Evolutionary conservation across 2,888 invertebrate genomes (phyloP).

Genomic region (Tolmerus cingulatus): DNA sequence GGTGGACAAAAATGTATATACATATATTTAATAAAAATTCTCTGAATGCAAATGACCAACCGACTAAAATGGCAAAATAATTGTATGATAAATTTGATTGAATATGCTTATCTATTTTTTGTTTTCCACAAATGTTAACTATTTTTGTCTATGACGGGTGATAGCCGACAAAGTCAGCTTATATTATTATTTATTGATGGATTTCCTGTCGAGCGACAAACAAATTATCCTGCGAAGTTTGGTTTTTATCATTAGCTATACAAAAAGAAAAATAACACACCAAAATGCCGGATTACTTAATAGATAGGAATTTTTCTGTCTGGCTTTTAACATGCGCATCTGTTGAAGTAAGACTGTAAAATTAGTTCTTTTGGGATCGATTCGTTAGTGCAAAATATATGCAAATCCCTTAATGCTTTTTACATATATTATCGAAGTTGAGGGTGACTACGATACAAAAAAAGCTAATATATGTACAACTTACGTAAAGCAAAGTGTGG

Average conservation of each 20-base stretch:
- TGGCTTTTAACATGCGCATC: neutral
- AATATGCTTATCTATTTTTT: slow-evolving; percentile 1
- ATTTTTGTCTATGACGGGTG: neutral
- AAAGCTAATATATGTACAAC: neutral
- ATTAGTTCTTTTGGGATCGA: neutral
- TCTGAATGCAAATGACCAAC: neutral
- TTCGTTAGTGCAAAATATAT: neutral
- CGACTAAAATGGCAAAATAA: slow-evolving; percentile 5
- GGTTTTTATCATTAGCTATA: neutral
- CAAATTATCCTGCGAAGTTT: neutral
- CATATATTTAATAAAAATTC: neutral
- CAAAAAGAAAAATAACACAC: neutral
- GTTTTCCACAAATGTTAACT: neutral
- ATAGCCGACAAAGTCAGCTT: neutral
- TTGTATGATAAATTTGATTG: neutral
- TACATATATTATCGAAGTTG: neutral
- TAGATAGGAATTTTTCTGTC: neutral
- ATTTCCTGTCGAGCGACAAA: neutral
- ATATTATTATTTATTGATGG: slow-evolving; percentile 14
- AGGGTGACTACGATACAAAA: neutral
- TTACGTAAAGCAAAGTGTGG: neutral
- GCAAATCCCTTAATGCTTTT: neutral
- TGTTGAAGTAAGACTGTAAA: neutral
- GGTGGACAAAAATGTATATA: neutral
- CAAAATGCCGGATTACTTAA: neutral